These are phyloP conservation scores for Beaufortia kweichowensis DNA, from an alignment of 2,113 vertebrate species.

Conservation along the genomic window DNA sequence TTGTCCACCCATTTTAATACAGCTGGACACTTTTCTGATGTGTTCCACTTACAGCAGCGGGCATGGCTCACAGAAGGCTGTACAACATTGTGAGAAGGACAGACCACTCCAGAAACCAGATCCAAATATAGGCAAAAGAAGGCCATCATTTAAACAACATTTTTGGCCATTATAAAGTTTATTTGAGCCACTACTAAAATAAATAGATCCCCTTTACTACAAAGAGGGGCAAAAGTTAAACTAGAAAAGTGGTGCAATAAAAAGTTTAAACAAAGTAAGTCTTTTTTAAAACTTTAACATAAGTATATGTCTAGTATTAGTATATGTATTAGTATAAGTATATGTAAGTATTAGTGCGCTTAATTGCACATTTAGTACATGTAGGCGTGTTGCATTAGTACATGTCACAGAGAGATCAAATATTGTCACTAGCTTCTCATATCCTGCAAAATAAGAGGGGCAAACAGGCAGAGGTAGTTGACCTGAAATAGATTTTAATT, in stretches of 20 bases:
- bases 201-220: too few species aligned
- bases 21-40: too few species aligned
- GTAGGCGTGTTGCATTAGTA: too few species aligned
- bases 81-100: background rate
- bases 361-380: constrained; percentile 15
- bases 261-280: background rate
- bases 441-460: background rate
- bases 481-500: constrained; percentile 41
- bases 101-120: constrained; percentile 1
- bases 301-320: background rate
- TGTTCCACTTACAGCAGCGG: background rate
- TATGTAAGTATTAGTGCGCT: background rate
- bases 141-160: constrained; percentile 12
- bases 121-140: background rate
- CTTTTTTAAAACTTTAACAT: background rate
- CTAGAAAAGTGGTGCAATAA: background rate
- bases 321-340: background rate
- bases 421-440: constrained; percentile 2
- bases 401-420: background rate
- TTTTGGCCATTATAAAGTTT: too few species aligned
- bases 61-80: background rate
- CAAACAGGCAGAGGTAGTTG: constrained; percentile 29
- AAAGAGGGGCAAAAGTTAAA: background rate
- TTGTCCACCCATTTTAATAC: too few species aligned
- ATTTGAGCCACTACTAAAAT: too few species aligned